These are phyloP conservation scores for Agelastica alni DNA, from an alignment of 2,888 invertebrate species.

Conservation along the genomic window DNA sequence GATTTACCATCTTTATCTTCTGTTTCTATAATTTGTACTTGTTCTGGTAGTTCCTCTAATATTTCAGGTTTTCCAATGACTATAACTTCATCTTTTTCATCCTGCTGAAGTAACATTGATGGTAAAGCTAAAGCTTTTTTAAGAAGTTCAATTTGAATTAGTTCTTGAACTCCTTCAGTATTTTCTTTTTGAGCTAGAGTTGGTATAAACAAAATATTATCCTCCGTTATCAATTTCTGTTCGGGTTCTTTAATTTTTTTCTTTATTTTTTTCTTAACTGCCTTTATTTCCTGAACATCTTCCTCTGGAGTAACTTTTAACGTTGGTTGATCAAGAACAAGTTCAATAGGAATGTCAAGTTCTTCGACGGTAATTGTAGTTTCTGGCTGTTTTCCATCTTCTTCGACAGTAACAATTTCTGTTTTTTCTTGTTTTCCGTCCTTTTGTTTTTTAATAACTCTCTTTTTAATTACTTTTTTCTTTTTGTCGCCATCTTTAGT, in stretches of 20 bases:
- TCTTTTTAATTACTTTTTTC: conserved; percentile 39
- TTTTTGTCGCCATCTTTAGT: conserved; percentile 34
- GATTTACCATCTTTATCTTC: conserved; percentile 32
- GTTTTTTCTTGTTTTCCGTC: conserved; percentile 49
- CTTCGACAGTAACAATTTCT: conserved; percentile 49
- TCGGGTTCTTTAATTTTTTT: conserved; percentile 35
- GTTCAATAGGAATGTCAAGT: too few species aligned
- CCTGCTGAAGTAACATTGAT: conserved; percentile 22
- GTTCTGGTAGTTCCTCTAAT: conserved; percentile 34
- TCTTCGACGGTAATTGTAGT: conserved; percentile 38
- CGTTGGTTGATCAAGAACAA: too few species aligned
- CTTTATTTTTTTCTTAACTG: conserved; percentile 20
- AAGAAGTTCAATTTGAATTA: conserved; percentile 46
- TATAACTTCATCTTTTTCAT: conserved; percentile 47
- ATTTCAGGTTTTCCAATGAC: conserved; percentile 35
- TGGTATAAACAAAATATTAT: conserved; percentile 42
- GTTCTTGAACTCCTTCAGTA: conserved; percentile 45
- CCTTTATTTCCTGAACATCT: conserved; percentile 11
- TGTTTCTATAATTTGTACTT: conserved; percentile 27
- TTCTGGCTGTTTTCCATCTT: conserved; percentile 46
- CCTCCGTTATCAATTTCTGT: conserved; percentile 40
- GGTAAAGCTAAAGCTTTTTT: conserved; percentile 45
- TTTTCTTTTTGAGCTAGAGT: conserved; percentile 44
- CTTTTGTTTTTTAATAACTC: conserved; percentile 37
- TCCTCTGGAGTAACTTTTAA: conserved; percentile 22